Percentiles rank a stretch among this genome's conserved stretches.
Evolutionary conservation across 2,113 vertebrate species (phyloP).

Genomic region (Macheiramphus alcinus): DNA sequence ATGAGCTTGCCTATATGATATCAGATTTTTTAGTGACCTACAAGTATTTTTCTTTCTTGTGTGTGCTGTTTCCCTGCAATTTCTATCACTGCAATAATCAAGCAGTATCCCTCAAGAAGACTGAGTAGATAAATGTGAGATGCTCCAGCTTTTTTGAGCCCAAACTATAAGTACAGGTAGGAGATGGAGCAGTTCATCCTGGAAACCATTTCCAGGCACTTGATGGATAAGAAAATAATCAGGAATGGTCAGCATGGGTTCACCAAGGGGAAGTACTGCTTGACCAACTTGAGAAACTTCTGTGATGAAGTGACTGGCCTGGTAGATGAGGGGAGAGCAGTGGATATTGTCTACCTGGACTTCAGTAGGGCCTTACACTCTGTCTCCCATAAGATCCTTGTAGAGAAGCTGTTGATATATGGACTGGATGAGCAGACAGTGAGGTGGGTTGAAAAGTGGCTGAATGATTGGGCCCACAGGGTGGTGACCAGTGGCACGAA

Average conservation of each 20-base stretch:
- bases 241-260: not conserved
- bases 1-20: not conserved
- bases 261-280: not conserved
- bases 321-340: not conserved
- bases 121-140: not conserved
- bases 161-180: not conserved
- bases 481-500: not conserved
- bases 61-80: not conserved
- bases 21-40: not conserved
- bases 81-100: not conserved
- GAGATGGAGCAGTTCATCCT: not conserved
- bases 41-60: not conserved
- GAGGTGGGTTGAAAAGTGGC: not conserved
- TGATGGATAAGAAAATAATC: not conserved
- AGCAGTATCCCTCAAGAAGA: not conserved
- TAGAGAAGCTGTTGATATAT: not conserved
- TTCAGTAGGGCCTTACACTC: not conserved
- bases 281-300: not conserved
- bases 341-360: not conserved
- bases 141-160: not conserved
- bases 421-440: not conserved
- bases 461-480: not conserved
- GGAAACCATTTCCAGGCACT: not conserved
- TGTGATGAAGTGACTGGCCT: not conserved
- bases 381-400: not conserved